Evolutionary conservation across 2,797 vertebrate species (phyloP).

Genomic region (Falco concolor): DNA sequence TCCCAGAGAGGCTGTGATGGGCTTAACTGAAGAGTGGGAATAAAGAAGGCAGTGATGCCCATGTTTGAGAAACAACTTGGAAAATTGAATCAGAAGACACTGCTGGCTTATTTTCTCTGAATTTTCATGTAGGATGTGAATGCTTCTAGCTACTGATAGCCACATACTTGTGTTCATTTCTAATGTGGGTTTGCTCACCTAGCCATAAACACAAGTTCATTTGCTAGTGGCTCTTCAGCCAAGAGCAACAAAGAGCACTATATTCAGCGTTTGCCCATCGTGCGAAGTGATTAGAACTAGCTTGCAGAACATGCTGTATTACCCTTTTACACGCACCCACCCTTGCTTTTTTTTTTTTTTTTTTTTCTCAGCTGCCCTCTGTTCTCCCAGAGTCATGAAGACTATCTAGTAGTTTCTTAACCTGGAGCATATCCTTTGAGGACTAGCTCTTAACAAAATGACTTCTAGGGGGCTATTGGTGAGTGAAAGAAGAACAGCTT

Average conservation of each 20-base stretch:
- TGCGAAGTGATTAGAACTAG: background rate
- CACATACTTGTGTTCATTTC: background rate
- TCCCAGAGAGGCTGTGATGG: background rate
- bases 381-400: background rate
- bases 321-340: too few relatives aligned
- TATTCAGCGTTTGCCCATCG: background rate
- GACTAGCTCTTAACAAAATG: background rate
- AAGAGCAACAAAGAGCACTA: background rate
- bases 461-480: background rate
- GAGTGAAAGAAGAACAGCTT: background rate
- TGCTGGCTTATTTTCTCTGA: background rate
- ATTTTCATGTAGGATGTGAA: background rate
- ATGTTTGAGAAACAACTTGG: background rate
- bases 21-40: background rate
- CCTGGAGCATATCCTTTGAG: background rate
- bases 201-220: constrained; percentile 3
- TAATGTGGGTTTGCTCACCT: constrained; percentile 6
- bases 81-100: background rate
- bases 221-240: constrained; percentile 18
- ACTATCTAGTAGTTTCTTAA: background rate
- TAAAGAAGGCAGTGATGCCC: background rate
- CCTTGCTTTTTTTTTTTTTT: background rate
- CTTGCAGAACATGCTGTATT: constrained; percentile 5
- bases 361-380: background rate
- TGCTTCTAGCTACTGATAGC: background rate